Conservation (phyloP, 2,797 vertebrate species). For the Coendou prehensilis region DNA sequence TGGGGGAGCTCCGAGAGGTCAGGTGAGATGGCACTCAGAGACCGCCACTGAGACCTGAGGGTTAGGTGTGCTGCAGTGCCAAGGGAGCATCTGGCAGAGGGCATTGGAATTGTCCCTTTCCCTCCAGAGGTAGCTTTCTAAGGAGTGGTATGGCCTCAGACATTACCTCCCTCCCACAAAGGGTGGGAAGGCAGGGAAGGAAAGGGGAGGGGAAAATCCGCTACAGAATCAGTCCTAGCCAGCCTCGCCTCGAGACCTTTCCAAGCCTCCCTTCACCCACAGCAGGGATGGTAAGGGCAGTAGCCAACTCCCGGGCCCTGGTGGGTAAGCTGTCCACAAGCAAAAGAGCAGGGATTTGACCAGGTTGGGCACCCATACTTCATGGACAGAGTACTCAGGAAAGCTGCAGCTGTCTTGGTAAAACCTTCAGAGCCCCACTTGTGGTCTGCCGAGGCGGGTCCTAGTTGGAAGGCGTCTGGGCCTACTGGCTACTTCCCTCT, state of each 20-base stretch:
- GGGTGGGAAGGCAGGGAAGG: background rate
- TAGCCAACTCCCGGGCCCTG: background rate
- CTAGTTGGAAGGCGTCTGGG: background rate
- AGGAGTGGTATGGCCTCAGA: background rate
- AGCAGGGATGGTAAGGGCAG: background rate
- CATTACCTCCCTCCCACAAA: background rate
- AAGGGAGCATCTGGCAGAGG: background rate
- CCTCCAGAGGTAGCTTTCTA: background rate
- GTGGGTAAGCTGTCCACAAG: background rate
- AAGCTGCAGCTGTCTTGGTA: no score
- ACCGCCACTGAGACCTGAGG: background rate
- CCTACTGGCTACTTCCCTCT: background rate
- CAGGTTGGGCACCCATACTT: background rate
- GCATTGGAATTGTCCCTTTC: background rate
- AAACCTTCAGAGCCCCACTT: background rate
- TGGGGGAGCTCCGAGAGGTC: background rate
- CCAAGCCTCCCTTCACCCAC: background rate
- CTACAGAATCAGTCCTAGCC: background rate
- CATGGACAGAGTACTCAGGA: background rate
- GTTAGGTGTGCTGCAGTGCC: background rate
- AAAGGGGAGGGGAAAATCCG: background rate
- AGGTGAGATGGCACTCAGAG: accelerated
- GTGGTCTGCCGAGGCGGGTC: background rate
- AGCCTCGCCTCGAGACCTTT: accelerated
- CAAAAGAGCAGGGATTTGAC: background rate